Conservation (phyloP, 1,140 invertebrate species). For the Euura lappo region DNA sequence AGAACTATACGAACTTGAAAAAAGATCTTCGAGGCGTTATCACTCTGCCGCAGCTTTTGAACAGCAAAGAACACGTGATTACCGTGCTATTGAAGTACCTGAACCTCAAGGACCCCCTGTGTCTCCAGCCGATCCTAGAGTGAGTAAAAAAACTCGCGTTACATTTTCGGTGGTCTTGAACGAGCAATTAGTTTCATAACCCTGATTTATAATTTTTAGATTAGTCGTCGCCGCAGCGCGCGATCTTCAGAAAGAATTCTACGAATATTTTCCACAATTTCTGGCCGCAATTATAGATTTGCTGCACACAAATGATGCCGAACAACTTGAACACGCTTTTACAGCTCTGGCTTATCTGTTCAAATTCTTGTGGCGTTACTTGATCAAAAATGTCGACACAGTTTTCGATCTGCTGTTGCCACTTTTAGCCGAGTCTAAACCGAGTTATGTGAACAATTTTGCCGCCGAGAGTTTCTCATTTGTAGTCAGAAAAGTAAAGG, state of each 20-base stretch:
- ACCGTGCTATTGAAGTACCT: constrained; percentile 75
- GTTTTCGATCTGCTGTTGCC: constrained; percentile 79
- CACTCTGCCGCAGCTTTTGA: constrained; percentile 80
- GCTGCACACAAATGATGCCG: constrained; percentile 78
- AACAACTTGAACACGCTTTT: constrained; percentile 83
- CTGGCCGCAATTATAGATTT: constrained; percentile 73
- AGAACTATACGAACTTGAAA: constrained; percentile 79
- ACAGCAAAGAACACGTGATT: constrained; percentile 79
- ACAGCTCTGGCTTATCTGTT: constrained; percentile 87
- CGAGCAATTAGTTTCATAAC: constrained; percentile 13
- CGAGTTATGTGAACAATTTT: constrained; percentile 87
- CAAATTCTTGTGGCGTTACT: constrained; percentile 83
- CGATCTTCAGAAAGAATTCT: constrained; percentile 88
- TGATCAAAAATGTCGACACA: constrained; percentile 79
- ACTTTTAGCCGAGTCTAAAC: constrained; percentile 72
- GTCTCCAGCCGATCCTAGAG: constrained; percentile 82
- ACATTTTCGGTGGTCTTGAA: constrained; percentile 9
- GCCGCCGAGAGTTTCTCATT: constrained; percentile 95
- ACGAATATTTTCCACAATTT: constrained; percentile 77
- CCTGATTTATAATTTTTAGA: constrained; percentile 60
- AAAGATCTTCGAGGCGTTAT: constrained; percentile 75
- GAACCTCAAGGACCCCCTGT: constrained; percentile 71
- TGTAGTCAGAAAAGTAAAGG: constrained; percentile 85
- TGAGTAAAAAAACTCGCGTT: constrained; percentile 61
- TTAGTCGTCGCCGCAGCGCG: constrained; percentile 82